These are phyloP conservation scores for Dolichomitus sp. DNA, from an alignment of 2,888 invertebrate genomes.

Conservation along the genomic window DNA sequence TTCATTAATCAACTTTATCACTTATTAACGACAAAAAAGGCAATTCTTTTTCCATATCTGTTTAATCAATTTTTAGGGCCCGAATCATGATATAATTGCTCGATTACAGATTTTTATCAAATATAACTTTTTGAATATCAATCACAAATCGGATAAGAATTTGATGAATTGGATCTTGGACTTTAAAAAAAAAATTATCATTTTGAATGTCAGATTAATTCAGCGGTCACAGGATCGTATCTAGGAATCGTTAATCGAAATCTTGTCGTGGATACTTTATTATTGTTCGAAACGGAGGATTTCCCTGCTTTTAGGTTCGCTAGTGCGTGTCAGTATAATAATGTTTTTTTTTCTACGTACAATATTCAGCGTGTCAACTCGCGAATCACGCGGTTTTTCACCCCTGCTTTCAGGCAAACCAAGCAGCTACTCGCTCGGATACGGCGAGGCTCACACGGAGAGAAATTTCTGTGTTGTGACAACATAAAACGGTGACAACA, in stretches of 20 bases:
- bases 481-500: no score
- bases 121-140: neutral
- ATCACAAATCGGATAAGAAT: neutral
- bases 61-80: neutral
- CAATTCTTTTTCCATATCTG: neutral
- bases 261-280: slow-evolving; percentile 53
- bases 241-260: slow-evolving; percentile 40
- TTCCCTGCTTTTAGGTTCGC: slow-evolving; percentile 36
- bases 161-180: neutral
- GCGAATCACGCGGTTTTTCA: slow-evolving; percentile 18
- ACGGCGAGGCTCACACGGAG: neutral
- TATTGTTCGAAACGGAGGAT: slow-evolving; percentile 61
- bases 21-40: slow-evolving; percentile 2
- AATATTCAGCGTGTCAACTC: slow-evolving; percentile 29
- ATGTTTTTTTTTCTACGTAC: slow-evolving; percentile 35
- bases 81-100: neutral
- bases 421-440: slow-evolving; percentile 17
- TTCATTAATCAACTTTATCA: neutral
- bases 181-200: slow-evolving; percentile 2
- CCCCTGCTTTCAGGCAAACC: slow-evolving; percentile 12
- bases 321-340: slow-evolving; percentile 5
- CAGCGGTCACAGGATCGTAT: slow-evolving; percentile 16
- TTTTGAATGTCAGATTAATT: neutral
- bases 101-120: neutral
- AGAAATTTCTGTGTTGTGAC: no score